Percentiles rank a stretch among this genome's conserved stretches.
phyloP scores from a whole-genome alignment of 2,113 vertebrate genomes.

The Rutilus rutilus region DNA sequence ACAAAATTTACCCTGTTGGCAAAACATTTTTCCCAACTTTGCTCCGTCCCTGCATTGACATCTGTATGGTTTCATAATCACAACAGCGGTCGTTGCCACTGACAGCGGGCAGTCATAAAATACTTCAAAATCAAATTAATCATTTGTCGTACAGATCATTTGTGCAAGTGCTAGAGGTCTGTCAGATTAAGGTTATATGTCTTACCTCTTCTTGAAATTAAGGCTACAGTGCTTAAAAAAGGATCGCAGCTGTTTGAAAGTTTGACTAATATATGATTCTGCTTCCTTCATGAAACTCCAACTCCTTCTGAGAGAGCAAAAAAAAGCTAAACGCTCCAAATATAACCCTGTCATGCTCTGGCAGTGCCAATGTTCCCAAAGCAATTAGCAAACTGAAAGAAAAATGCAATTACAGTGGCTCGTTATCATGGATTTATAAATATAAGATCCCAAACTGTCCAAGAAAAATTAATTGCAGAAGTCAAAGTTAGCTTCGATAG shows the following conservation, averaged over 20 bases:
- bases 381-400: constrained; percentile 65
- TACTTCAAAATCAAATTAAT: not conserved
- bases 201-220: not conserved
- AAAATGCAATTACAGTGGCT: constrained; percentile 65
- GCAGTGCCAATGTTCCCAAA: constrained; percentile 49
- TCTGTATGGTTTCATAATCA: not conserved
- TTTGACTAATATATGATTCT: constrained; percentile 8
- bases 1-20: not conserved
- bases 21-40: not conserved
- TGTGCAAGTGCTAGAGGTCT: not conserved
- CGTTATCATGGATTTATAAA: constrained; percentile 64
- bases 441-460: constrained; percentile 56
- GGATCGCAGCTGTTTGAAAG: not conserved
- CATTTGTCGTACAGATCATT: not conserved
- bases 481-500: not conserved
- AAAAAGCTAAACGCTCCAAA: constrained; percentile 44
- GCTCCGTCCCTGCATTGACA: not conserved
- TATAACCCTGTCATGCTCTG: constrained; percentile 55
- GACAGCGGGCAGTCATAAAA: not conserved
- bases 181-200: not conserved
- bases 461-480: constrained; percentile 35
- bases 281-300: not conserved
- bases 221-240: not conserved
- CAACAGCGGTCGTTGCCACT: too few relatives aligned
- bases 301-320: constrained; percentile 44